Conservation (phyloP, 2,113 vertebrate genomes). For the Phyllostomus discolor region DNA sequence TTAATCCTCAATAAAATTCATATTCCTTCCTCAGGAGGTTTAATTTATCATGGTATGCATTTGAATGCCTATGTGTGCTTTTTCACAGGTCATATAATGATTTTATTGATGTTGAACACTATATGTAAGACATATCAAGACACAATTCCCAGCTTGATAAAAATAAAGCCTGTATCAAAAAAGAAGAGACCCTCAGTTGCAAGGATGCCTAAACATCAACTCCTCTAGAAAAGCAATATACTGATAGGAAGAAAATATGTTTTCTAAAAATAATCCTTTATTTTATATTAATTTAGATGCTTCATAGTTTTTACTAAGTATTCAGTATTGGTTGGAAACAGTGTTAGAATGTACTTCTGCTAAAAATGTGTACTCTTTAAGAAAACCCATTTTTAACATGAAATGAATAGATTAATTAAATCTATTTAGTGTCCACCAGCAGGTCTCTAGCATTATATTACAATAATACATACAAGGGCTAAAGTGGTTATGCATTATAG, state of each 20-base stretch:
- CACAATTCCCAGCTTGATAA: not conserved
- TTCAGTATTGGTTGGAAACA: not conserved
- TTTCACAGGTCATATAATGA: not conserved
- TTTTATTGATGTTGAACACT: not conserved
- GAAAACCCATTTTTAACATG: not conserved
- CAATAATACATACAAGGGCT: not conserved
- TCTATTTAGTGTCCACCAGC: not conserved
- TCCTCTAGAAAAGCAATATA: not conserved
- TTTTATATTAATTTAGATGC: not conserved
- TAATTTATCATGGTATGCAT: not conserved
- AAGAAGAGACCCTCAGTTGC: not conserved
- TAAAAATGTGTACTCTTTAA: not conserved
- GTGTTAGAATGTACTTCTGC: not conserved
- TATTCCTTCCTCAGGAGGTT: not conserved
- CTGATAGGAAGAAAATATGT: not conserved
- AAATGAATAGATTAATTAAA: not conserved
- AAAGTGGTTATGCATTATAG: not conserved
- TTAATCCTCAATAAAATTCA: not conserved
- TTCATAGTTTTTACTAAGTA: not conserved
- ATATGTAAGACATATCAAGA: not conserved
- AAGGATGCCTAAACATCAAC: not conserved
- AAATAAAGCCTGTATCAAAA: not conserved
- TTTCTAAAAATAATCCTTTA: not conserved
- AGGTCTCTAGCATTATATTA: not conserved
- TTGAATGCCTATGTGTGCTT: not conserved